A percentile compares a stretch with the other conserved stretches of the same genome.
These are phyloP conservation scores for Leuctra nigra DNA, from an alignment of 2,888 invertebrate species.

Conservation along the genomic window DNA sequence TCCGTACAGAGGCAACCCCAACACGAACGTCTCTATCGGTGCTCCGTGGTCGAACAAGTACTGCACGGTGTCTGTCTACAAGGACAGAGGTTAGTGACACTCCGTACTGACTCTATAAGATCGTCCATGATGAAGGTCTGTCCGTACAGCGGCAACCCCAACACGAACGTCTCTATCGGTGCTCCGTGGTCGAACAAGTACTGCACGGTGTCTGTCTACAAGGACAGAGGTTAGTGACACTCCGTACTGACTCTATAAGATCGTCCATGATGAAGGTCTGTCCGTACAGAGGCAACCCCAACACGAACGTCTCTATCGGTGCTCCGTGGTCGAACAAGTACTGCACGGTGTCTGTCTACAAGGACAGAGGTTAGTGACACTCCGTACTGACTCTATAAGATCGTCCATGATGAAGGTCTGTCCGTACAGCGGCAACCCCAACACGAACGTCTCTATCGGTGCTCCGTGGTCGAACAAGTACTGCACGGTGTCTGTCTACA, in stretches of 20 bases:
- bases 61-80: constrained; percentile 35
- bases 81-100: background rate
- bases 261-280: no score
- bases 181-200: constrained; percentile 19
- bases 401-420: constrained; percentile 16
- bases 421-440: constrained; percentile 31
- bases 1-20: constrained; percentile 40
- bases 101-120: no score
- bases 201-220: background rate
- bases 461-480: constrained; percentile 19
- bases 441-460: constrained; percentile 29
- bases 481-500: background rate
- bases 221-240: no score
- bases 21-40: constrained; percentile 36
- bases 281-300: no score
- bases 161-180: constrained; percentile 29
- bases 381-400: no score
- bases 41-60: constrained; percentile 36
- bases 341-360: no score
- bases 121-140: constrained; percentile 16
- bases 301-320: no score
- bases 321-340: no score
- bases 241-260: no score
- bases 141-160: constrained; percentile 31
- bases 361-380: no score